Evolutionary conservation across 2,113 vertebrate genomes (phyloP).

Genomic region (Pangasianodon hypophthalmus): DNA sequence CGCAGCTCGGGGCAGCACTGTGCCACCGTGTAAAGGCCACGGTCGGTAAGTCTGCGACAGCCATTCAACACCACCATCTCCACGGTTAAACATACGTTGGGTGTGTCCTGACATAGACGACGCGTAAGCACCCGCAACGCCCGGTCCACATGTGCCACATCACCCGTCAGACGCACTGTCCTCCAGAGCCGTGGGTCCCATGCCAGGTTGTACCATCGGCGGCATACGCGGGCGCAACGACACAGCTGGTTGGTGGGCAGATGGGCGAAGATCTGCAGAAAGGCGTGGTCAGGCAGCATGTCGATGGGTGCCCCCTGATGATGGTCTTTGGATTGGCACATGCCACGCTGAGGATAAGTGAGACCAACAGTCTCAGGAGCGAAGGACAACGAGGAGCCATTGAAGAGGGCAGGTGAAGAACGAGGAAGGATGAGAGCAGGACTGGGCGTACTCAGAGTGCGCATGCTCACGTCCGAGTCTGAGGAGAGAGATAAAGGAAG

Average conservation of each 20-base stretch:
- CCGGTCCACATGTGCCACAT: slow-evolving; percentile 91
- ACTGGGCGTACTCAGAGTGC: slow-evolving; percentile 86
- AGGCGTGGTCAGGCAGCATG: slow-evolving; percentile 85
- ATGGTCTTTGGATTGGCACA: slow-evolving; percentile 76
- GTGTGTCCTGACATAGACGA: slow-evolving; percentile 95
- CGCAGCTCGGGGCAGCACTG: slow-evolving; percentile 95
- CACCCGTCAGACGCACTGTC: slow-evolving; percentile 87
- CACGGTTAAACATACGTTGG: slow-evolving; percentile 96
- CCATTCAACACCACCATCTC: slow-evolving; percentile 90
- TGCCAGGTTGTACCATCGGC: slow-evolving; percentile 96
- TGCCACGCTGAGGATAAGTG: slow-evolving; percentile 78
- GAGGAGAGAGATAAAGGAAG: slow-evolving; percentile 58
- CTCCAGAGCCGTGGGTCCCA: slow-evolving; percentile 97
- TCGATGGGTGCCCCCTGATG: slow-evolving; percentile 81
- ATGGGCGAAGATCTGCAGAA: slow-evolving; percentile 91
- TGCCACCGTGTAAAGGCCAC: slow-evolving; percentile 92
- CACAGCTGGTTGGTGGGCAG: slow-evolving; percentile 97
- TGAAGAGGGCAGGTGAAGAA: slow-evolving; percentile 75
- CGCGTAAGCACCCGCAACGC: slow-evolving; percentile 92
- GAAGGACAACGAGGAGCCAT: slow-evolving; percentile 85
- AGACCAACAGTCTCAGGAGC: slow-evolving; percentile 81
- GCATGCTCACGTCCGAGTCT: slow-evolving; percentile 91
- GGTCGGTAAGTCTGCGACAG: slow-evolving; percentile 94
- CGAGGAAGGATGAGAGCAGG: slow-evolving; percentile 82
- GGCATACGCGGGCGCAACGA: slow-evolving; percentile 89